A percentile compares a stretch with the other conserved stretches of the same genome.
phyloP scores from a whole-genome alignment of 2,797 vertebrate species.

The Menidia menidia region DNA sequence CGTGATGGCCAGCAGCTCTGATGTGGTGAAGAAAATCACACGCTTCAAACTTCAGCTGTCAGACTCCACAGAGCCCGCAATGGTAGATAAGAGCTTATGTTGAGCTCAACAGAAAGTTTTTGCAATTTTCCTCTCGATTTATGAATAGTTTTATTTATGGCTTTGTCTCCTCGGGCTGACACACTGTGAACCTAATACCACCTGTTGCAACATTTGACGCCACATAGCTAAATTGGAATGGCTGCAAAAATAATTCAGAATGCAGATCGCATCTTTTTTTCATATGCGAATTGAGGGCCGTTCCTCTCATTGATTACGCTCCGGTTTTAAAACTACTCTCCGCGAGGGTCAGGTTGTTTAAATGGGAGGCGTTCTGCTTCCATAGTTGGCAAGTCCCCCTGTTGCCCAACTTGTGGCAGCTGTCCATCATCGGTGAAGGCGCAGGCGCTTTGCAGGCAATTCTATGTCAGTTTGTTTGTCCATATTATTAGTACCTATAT shows the following conservation, averaged over 20 bases:
- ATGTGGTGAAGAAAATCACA: slow-evolving; percentile 67
- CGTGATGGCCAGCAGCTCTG: slow-evolving; percentile 75
- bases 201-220: neutral
- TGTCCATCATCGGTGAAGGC: slow-evolving; percentile 61
- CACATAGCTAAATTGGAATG: neutral
- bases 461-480: neutral
- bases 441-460: slow-evolving; percentile 2
- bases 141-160: neutral
- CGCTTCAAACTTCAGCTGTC: slow-evolving; percentile 79
- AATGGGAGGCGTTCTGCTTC: slow-evolving; percentile 52
- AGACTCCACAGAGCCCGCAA: slow-evolving; percentile 61
- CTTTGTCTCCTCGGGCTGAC: neutral
- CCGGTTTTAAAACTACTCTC: slow-evolving; percentile 13
- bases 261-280: neutral
- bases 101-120: neutral
- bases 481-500: neutral
- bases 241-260: neutral
- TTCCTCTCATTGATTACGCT: neutral
- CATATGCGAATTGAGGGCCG: neutral
- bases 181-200: neutral
- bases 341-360: slow-evolving; percentile 23
- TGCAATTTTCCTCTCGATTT: neutral
- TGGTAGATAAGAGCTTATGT: slow-evolving; percentile 69
- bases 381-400: slow-evolving; percentile 71
- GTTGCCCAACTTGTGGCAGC: slow-evolving; percentile 65